Conservation (phyloP, 2,888 invertebrate genomes). For the Dendrolimus houi region DNA sequence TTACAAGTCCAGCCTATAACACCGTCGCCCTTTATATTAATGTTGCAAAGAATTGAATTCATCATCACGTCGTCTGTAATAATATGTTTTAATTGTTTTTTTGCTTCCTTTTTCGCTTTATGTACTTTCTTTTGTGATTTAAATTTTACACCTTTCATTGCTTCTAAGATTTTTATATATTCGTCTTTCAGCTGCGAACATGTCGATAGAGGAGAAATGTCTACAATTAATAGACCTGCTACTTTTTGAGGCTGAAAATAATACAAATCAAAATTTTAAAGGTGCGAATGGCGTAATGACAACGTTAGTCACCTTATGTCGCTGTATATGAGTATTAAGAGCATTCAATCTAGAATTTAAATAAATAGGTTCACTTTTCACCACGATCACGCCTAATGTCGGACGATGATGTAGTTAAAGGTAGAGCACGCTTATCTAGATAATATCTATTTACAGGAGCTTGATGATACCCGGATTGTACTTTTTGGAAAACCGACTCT, state of each 20-base stretch:
- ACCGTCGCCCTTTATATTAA: slow-evolving; percentile 53
- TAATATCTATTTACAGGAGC: too few species aligned
- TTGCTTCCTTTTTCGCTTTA: slow-evolving; percentile 30
- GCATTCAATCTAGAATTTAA: too few species aligned
- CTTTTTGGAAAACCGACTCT: too few species aligned
- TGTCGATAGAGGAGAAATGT: slow-evolving; percentile 79
- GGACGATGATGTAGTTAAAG: too few species aligned
- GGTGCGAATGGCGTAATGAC: too few species aligned
- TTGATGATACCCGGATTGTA: too few species aligned
- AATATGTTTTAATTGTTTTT: slow-evolving; percentile 27
- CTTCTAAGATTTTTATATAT: slow-evolving; percentile 77
- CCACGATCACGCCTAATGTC: too few species aligned
- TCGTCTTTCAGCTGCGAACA: slow-evolving; percentile 67
- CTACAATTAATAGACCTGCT: slow-evolving; percentile 79
- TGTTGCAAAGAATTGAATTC: slow-evolving; percentile 62
- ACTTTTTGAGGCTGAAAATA: slow-evolving; percentile 70
- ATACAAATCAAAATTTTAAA: too few species aligned
- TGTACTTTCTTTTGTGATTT: slow-evolving; percentile 26
- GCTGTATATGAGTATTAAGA: too few species aligned
- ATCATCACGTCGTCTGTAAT: slow-evolving; percentile 76
- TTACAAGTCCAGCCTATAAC: slow-evolving; percentile 84
- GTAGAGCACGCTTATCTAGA: too few species aligned
- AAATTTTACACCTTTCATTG: slow-evolving; percentile 45
- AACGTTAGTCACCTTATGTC: too few species aligned
- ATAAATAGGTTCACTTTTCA: too few species aligned